Base-by-base conservation (phyloP, 2,113 vertebrate species). In the Gallinago undulata region DNA sequence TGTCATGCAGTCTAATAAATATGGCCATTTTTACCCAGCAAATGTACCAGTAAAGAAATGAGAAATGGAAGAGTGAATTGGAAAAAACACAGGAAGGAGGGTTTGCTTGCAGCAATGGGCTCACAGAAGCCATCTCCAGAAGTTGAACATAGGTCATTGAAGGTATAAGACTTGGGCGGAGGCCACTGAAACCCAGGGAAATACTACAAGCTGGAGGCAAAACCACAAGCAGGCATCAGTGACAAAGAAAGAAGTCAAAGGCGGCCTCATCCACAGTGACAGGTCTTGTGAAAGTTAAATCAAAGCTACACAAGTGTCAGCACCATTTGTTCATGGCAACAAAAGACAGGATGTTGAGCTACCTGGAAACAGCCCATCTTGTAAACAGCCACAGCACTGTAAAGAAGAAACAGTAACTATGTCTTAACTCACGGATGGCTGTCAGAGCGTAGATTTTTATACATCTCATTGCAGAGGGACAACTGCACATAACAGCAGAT, bases 341-440 rank as follows among this genome's bases (percentile, higher is more conserved):
- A 96, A 94, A 96, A 92, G 85, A 43, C 79, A 95, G 88, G 92
- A 81, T 93, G 90, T 86, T 68, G 79, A 88, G 74, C 45, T 73
- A 67, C 1, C 11, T 96, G 85, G 67, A 91, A 93, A 70, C 13
- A 78, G 39, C 69, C 73, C 68, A 6, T 31, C 48, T 79, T 69
- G 57, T 73, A 92, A 92, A 92, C 47, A 84, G 62, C 66, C 90
- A 48, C 60, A 82, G 51, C 53, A 48, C 72, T 48, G 70, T 72
- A 57, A 82, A 85, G 89, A 87, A 95, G 68, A 96, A 90, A 93
- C 43, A 43, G 28, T 47, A 81, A 51, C 81, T 39, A 2, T 12
- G 19, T 31, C 18, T 64, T 76, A 77, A 33, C 19, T 53, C n/a
- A 7, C 21, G 50, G 39, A 5, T 37, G n/a, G 39, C 59, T 60